A percentile compares a stretch with the other conserved stretches of the same genome.
Conservation (phyloP, 2,797 vertebrate species). For the Botia kubotai region DNA sequence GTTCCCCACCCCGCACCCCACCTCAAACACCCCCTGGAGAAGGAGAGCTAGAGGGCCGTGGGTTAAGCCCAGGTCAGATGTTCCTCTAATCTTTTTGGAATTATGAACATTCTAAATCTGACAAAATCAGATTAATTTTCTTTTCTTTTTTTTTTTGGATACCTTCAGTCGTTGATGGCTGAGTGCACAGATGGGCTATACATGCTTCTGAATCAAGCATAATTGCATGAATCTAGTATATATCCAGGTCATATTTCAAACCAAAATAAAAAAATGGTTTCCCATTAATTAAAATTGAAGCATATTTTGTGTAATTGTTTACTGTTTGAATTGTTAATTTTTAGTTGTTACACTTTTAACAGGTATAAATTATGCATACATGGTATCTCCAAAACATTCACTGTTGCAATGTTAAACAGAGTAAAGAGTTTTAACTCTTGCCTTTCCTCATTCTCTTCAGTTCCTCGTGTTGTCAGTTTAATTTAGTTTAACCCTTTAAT, state of each 20-base stretch:
- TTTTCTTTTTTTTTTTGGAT: not conserved
- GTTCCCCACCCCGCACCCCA: conserved; percentile 72
- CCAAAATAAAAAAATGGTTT: not conserved
- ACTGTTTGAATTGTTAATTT: no score
- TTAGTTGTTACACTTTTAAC: no score
- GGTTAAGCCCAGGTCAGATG: conserved; percentile 78
- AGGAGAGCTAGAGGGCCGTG: conserved; percentile 75
- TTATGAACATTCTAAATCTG: not conserved
- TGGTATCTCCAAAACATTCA: not conserved
- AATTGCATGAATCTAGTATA: not conserved
- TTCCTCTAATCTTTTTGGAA: not conserved
- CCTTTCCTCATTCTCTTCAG: conserved; percentile 1
- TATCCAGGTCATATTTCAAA: not conserved
- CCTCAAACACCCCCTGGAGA: conserved; percentile 82
- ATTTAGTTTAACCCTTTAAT: conserved; percentile 43
- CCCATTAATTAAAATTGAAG: not conserved
- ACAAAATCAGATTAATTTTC: not conserved
- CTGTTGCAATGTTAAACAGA: not conserved
- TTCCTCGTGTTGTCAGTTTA: conserved; percentile 32
- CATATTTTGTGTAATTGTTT: not conserved
- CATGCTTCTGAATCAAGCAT: not conserved
- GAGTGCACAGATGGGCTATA: not conserved
- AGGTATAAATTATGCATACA: not conserved
- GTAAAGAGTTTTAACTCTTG: not conserved
- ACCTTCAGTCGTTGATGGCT: not conserved